Evolutionary conservation across 35 echinoderm and acorn worm species (phyloP).

Genomic region (Ptychodera flava): DNA sequence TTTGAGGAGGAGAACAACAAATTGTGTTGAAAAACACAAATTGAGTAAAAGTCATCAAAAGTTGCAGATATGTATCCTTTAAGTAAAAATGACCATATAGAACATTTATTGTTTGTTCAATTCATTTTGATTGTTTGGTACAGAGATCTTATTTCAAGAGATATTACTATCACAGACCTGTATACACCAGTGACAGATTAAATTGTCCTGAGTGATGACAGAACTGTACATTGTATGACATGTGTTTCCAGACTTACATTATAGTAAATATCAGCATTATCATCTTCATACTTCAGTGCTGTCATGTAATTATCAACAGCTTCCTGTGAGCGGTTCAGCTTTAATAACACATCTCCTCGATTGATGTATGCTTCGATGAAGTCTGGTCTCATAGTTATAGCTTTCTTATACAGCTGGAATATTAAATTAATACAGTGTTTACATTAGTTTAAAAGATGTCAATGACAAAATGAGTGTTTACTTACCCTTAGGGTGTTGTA

Average conservation of each 20-base stretch:
- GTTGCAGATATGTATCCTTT: no score
- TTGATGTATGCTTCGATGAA: conserved; percentile 53
- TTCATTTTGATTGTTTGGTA: no score
- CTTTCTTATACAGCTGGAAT: conserved; percentile 38
- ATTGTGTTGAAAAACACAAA: no score
- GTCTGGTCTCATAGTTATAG: conserved; percentile 40
- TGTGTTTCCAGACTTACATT: conserved; percentile 53
- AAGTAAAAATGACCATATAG: no score
- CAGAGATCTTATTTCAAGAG: no score
- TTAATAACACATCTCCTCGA: conserved; percentile 36
- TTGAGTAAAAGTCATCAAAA: no score
- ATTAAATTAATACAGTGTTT: background rate
- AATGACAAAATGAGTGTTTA: background rate
- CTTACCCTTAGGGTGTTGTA: background rate
- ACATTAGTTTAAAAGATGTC: background rate
- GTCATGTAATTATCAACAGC: conserved; percentile 26
- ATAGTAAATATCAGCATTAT: conserved; percentile 56
- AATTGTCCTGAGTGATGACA: no score
- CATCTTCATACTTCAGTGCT: conserved; percentile 24
- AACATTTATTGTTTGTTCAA: no score
- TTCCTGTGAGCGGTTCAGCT: conserved; percentile 19
- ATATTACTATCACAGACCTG: no score
- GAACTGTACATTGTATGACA: no score
- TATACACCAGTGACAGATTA: no score
- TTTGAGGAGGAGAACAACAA: no score